Conservation (phyloP, 92 coral and sea anemone species). For the Pocillopora meandrina region DNA sequence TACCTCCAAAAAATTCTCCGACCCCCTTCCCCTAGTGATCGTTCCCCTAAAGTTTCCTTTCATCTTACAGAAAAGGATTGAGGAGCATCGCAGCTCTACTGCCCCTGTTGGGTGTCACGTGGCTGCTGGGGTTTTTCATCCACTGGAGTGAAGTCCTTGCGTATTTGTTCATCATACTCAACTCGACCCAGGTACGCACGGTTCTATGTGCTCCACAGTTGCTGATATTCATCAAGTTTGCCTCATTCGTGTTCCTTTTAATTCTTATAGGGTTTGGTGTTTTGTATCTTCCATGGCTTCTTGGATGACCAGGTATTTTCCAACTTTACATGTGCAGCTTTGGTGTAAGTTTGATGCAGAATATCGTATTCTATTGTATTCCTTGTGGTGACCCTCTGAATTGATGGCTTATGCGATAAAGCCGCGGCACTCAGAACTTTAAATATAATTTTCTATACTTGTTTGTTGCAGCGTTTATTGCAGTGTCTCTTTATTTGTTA, state of each 20-base stretch:
- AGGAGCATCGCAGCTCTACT: conserved; percentile 41
- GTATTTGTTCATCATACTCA: conserved; percentile 37
- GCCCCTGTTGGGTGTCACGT: conserved; percentile 42
- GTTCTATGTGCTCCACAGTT: too few species aligned
- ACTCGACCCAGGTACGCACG: conserved; percentile 36
- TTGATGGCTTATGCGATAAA: too few species aligned
- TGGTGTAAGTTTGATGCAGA: too few species aligned
- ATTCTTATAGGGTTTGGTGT: conserved; percentile 27
- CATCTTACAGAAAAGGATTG: conserved; percentile 32
- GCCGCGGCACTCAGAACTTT: too few species aligned
- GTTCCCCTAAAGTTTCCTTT: neutral
- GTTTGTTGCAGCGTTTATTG: too few species aligned
- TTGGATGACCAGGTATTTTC: conserved; percentile 36
- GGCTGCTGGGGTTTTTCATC: conserved; percentile 32
- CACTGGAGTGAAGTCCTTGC: conserved; percentile 21
- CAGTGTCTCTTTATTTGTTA: neutral
- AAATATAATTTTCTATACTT: too few species aligned
- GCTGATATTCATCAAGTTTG: too few species aligned
- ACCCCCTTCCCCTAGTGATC: neutral
- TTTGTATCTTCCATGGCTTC: conserved; percentile 31
- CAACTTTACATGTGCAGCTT: too few species aligned
- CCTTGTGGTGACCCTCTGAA: too few species aligned
- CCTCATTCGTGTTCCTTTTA: neutral
- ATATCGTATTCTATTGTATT: too few species aligned
- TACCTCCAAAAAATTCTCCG: neutral